Base-by-base conservation (phyloP, 2,797 vertebrate species). In the Schizopygopsis malacanthus region DNA sequence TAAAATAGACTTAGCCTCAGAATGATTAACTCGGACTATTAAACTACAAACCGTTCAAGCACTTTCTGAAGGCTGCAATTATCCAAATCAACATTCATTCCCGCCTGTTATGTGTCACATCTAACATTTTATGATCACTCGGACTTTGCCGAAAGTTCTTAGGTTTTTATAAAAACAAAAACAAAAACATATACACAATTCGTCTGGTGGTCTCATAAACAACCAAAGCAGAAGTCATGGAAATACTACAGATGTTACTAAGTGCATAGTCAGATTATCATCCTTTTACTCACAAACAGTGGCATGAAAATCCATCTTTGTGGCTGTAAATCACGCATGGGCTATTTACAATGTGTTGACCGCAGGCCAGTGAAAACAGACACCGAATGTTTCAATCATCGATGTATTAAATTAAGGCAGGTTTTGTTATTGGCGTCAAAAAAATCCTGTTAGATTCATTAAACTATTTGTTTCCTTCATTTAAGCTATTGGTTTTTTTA, bases 301-400 rank as follows among this genome's bases (percentile, higher is more conserved):
- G 41, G 72, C 50, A 61, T 86, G 61, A 71, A 82, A 61, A 78
- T 20, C 72, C 65, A 71, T 47, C 39, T 33, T 63, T 41, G 43
- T 87, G 52, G 65, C 39, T 72, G 41, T 79, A 79, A 78, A 87
- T 87, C 43, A 79, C 10, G 22, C 41, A 28, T 12, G n/a, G 39
- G 9, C 45, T 69, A 28, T 78, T 84, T 41, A 76, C 82, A 13
- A 84, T 25, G 33, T 22, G 70, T 45, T 84, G 47, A 70, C 16
- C 25, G 11, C 61, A 45, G 37, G 75, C 37, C 75, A 70, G 50
- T 70, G 47, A 78, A 84, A 78, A 84, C 4, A 50, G 73, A 84
- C 73, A 78, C 47, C 50, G 25, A 56, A 20, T 33, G 63, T 59
- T 33, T 33, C 33, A 33, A 45, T 69, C 73, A 18, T 83, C 13